phyloP scores from a whole-genome alignment of 2,888 invertebrate species.

The Macaria notata region DNA sequence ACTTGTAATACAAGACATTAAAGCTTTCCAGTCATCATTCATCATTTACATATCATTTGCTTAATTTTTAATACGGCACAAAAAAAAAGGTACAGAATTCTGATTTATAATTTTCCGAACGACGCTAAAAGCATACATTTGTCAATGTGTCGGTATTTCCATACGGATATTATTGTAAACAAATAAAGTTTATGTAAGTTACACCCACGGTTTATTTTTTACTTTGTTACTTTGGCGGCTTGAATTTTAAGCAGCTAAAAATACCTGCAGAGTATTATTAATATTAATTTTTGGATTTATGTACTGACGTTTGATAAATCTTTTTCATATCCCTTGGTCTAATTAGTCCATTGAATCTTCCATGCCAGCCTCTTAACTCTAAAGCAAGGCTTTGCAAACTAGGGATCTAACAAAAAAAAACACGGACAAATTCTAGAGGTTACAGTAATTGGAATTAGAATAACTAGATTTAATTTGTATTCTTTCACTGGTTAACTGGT shows the following conservation, averaged over 20 bases:
- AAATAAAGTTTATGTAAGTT: conserved; percentile 7
- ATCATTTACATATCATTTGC: conserved; percentile 19
- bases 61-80: conserved; percentile 20
- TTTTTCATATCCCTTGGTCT: no score
- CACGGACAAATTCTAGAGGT: no score
- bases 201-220: background rate
- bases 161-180: conserved; percentile 13
- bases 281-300: no score
- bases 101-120: conserved; percentile 21
- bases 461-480: no score
- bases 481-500: no score
- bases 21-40: conserved; percentile 17
- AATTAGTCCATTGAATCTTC: no score
- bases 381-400: no score
- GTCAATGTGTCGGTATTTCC: conserved; percentile 20
- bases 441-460: no score
- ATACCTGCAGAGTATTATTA: no score
- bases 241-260: background rate
- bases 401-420: no score
- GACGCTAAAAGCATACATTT: conserved; percentile 23
- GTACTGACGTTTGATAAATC: no score
- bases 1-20: conserved; percentile 10
- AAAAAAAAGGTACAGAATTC: conserved; percentile 11
- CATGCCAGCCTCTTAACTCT: no score
- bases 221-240: background rate